phyloP scores from a whole-genome alignment of 2,113 vertebrate genomes.

The Sylvietta virens region DNA sequence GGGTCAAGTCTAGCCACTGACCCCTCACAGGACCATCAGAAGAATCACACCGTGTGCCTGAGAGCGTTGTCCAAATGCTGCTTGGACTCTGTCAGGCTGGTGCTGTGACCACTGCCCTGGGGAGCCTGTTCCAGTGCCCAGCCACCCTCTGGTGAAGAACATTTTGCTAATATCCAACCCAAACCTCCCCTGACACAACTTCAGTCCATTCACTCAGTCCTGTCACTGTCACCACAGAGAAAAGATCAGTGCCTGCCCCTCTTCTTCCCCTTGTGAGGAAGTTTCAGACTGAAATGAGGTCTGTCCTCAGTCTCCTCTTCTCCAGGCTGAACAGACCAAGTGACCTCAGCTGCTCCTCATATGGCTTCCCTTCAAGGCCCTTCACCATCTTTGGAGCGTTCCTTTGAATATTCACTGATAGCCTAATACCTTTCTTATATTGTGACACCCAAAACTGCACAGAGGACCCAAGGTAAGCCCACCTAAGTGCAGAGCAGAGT shows the following conservation, averaged over 20 bases:
- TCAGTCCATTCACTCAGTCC: fast-evolving
- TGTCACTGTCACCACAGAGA: background rate
- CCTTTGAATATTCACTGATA: background rate
- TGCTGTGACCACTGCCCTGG: background rate
- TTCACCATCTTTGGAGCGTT: background rate
- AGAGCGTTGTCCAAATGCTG: background rate
- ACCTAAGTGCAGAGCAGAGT: fast-evolving
- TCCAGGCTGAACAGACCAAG: background rate
- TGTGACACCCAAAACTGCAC: background rate
- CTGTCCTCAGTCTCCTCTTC: background rate
- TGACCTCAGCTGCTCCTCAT: background rate
- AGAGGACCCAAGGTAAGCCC: background rate
- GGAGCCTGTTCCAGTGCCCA: background rate
- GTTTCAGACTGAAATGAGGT: fast-evolving
- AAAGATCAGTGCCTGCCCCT: background rate
- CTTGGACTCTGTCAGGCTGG: background rate
- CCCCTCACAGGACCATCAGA: fast-evolving
- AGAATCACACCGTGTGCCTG: background rate
- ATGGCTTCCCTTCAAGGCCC: fast-evolving
- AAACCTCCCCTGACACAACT: background rate
- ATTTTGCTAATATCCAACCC: background rate
- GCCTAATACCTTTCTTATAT: background rate
- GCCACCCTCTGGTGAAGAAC: background rate
- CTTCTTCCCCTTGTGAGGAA: fast-evolving
- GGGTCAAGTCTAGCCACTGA: background rate